phyloP scores from a whole-genome alignment of 1,140 invertebrate genomes.

The Aphaenogaster rudis region DNA sequence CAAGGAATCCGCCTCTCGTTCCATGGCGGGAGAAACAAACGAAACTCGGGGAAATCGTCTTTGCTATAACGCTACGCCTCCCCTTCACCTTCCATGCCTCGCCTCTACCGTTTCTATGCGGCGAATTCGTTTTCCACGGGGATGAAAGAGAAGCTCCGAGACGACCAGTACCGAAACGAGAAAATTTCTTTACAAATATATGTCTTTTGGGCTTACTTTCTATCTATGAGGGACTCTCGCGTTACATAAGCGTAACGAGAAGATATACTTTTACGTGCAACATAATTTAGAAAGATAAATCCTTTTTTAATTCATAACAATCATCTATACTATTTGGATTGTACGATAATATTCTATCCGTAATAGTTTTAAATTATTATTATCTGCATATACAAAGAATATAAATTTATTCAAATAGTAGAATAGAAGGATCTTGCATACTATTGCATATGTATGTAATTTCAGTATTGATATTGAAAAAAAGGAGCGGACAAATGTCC shows the following conservation, averaged over 20 bases:
- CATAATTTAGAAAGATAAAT: too few species aligned
- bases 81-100: background rate
- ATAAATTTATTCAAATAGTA: too few species aligned
- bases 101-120: slow-evolving; percentile 16
- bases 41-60: slow-evolving; percentile 74
- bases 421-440: too few species aligned
- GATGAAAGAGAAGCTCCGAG: slow-evolving; percentile 70
- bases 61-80: slow-evolving; percentile 53
- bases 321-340: too few species aligned
- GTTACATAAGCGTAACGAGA: slow-evolving; percentile 25
- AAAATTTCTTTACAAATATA: slow-evolving; percentile 29
- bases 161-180: slow-evolving; percentile 45
- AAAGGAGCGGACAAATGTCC: too few species aligned
- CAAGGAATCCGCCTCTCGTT: slow-evolving; percentile 59
- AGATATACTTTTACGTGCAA: background rate
- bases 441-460: too few species aligned
- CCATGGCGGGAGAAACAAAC: slow-evolving; percentile 74
- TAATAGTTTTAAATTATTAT: too few species aligned
- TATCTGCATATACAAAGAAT: too few species aligned
- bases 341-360: too few species aligned
- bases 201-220: slow-evolving; percentile 47
- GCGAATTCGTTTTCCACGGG: slow-evolving; percentile 69
- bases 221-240: slow-evolving; percentile 33
- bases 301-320: too few species aligned
- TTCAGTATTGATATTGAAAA: too few species aligned